Base-by-base conservation (phyloP, 1,140 invertebrate species). In the Drosophila malerkotliana region DNA sequence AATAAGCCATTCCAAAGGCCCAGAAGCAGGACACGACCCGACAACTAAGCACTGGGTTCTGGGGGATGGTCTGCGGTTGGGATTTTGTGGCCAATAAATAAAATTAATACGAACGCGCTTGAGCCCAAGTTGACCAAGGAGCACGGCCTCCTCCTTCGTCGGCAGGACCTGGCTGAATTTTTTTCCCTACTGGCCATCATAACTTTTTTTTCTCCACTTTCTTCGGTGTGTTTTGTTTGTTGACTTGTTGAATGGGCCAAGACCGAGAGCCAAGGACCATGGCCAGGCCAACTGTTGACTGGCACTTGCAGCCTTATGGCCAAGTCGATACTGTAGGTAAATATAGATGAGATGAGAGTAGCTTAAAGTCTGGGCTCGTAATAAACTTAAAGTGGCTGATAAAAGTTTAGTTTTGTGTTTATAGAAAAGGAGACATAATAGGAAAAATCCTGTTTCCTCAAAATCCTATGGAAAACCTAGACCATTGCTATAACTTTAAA, bases 91-190 rank as follows among this genome's bases (percentile, higher is more conserved):
- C 83, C 82, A 87, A 87, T 87, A 87, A 87, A 87, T 87, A 87
- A 87, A 88, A 87, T 87, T 87, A 87, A 87, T 87, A 79, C 83
- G 61, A 87, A 82, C 75, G 61, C 78, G 82, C 78, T 87, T 63
- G 82, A 87, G 77, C 74, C 71, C 51, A 69, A 76, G 69, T 87
- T 81, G 83, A 79, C 82, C 82, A 71, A 54, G 48, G 21, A 44
- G 21, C 45, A 67, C 59, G n/a, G 48, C 39, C 39, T 14, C 14
- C 39, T 41, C 39, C 41, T 15, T 49, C 26, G 28, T 14, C 57
- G 58, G 10, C 34, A 30, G 37, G 58, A 49, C 64, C 21, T 24
- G 30, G 28, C 12, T 37, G 28, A 45, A 52, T 26, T 68, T 77
- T 81, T 78, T 67, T 12, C 44, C 44, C 2, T 14, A 7, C 15